A percentile compares a stretch with the other conserved stretches of the same genome.
These are phyloP conservation scores for Danaus melanippus DNA, from an alignment of 1,140 invertebrate species.

Conservation along the genomic window DNA sequence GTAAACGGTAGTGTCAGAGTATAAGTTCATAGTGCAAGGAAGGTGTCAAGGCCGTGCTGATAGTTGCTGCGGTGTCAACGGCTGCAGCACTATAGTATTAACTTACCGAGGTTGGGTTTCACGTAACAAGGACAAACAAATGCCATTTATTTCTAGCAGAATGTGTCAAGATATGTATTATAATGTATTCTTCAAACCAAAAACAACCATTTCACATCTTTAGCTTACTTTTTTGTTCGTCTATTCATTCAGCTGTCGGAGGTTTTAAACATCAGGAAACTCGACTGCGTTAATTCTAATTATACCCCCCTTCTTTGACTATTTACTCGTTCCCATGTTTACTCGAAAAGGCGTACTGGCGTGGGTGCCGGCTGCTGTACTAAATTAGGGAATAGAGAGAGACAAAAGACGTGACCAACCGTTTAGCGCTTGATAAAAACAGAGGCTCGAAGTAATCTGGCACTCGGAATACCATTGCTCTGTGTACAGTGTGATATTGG, in stretches of 20 bases:
- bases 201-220: slow-evolving; percentile 1
- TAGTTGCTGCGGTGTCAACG: slow-evolving; percentile 4
- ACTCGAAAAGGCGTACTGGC: slow-evolving; percentile 60
- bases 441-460: slow-evolving; percentile 36
- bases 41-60: slow-evolving; percentile 20
- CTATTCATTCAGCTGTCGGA: slow-evolving; percentile 12
- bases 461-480: slow-evolving; percentile 37
- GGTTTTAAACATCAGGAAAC: slow-evolving; percentile 28
- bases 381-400: slow-evolving; percentile 61
- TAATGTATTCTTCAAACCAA: neutral
- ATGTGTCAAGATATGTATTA: neutral
- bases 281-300: slow-evolving; percentile 61
- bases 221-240: neutral
- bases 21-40: slow-evolving; percentile 16
- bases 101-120: slow-evolving; percentile 13
- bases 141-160: neutral
- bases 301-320: slow-evolving; percentile 64
- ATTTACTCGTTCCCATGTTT: slow-evolving; percentile 66
- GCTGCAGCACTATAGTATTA: slow-evolving; percentile 5
- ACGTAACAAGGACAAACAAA: slow-evolving; percentile 11
- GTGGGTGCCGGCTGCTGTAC: slow-evolving; percentile 51
- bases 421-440: slow-evolving; percentile 31
- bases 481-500: slow-evolving; percentile 25
- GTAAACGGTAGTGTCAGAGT: slow-evolving; percentile 13
- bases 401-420: slow-evolving; percentile 48